These are phyloP conservation scores for Serinus canaria DNA, from an alignment of 2,113 vertebrate genomes.

Conservation along the genomic window DNA sequence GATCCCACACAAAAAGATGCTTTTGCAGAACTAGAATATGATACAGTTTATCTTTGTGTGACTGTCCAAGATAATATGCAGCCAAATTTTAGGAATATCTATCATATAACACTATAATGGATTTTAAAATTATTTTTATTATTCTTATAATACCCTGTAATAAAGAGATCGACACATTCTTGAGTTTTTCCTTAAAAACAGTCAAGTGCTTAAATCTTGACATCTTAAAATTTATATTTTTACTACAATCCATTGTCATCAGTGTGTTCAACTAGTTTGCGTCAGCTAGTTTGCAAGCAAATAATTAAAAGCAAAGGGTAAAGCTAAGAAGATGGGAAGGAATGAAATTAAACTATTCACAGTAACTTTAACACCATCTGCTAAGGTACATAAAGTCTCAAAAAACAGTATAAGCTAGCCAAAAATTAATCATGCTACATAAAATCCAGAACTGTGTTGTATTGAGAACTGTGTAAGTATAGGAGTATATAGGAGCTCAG, in stretches of 20 bases:
- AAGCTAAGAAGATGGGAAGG: constrained; percentile 6
- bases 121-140: background rate
- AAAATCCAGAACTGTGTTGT: background rate
- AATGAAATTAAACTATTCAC: constrained; percentile 4
- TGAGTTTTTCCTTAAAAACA: background rate
- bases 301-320: constrained; percentile 23
- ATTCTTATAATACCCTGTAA: background rate
- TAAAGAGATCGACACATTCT: background rate
- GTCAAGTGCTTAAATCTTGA: background rate
- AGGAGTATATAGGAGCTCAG: too few relatives aligned
- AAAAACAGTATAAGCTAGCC: background rate
- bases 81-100: background rate
- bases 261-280: background rate
- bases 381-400: background rate
- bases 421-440: constrained; percentile 6
- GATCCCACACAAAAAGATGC: background rate
- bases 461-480: too few relatives aligned
- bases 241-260: background rate
- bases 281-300: constrained; percentile 14
- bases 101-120: background rate
- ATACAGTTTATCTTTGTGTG: background rate
- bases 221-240: background rate
- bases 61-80: background rate
- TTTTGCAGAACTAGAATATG: background rate
- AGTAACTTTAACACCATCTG: constrained; percentile 24